phyloP scores from a whole-genome alignment of 2,797 vertebrate genomes.

The Ctenosaura bakeri region DNA sequence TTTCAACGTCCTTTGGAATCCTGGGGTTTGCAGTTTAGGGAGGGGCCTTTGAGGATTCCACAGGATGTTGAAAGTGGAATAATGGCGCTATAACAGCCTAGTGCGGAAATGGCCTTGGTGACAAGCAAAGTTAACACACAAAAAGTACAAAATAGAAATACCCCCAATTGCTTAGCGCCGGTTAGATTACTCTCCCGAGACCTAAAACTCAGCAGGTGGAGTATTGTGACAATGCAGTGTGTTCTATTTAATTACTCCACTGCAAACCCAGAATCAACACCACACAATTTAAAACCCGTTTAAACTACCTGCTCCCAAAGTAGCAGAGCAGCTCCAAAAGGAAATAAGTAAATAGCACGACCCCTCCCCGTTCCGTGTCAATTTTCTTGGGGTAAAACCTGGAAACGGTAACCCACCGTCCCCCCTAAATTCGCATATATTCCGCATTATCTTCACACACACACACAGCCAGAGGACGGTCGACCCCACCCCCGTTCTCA shows the following conservation, averaged over 20 bases:
- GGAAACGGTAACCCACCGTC: neutral
- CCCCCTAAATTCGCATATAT: too few relatives aligned
- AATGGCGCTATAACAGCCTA: too few relatives aligned
- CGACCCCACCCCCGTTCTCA: constrained; percentile 23
- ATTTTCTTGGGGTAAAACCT: too few relatives aligned
- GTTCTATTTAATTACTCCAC: too few relatives aligned
- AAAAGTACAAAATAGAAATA: neutral
- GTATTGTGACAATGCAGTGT: too few relatives aligned
- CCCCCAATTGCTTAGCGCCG: neutral
- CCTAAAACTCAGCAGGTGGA: neutral
- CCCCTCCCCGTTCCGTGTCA: neutral
- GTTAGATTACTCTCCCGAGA: neutral
- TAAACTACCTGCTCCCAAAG: neutral
- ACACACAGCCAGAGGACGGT: fast-evolving
- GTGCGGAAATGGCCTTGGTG: too few relatives aligned
- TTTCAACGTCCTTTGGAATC: too few relatives aligned
- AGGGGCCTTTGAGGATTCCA: too few relatives aligned
- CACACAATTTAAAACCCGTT: neutral
- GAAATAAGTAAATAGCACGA: neutral
- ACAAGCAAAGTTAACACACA: neutral
- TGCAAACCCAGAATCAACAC: too few relatives aligned
- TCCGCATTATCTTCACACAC: neutral
- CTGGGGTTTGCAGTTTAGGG: too few relatives aligned
- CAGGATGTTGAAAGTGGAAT: too few relatives aligned
- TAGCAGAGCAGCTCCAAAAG: neutral